These are phyloP conservation scores for Acromyrmex charruanus DNA, from an alignment of 1,140 invertebrate species.

Conservation along the genomic window DNA sequence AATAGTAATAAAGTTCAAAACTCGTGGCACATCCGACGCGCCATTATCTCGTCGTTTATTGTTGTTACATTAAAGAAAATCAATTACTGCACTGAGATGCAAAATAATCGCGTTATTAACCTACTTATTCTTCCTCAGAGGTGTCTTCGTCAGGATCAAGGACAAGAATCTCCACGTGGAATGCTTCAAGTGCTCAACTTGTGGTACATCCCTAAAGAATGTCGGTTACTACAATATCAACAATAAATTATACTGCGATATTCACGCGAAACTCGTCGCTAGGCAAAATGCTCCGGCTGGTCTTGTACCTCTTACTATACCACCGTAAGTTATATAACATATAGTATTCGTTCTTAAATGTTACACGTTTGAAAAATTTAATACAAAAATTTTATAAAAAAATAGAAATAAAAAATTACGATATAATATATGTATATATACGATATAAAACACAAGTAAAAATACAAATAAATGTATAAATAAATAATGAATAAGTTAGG, in stretches of 20 bases:
- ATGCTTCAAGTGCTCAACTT: slow-evolving; percentile 98
- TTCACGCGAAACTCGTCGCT: slow-evolving; percentile 96
- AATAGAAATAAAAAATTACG: not conserved
- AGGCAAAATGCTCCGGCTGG: slow-evolving; percentile 92
- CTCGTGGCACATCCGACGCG: slow-evolving; percentile 71
- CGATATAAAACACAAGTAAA: not conserved
- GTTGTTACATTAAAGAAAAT: slow-evolving; percentile 36
- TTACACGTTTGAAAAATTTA: slow-evolving; percentile 1
- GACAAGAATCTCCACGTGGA: slow-evolving; percentile 98
- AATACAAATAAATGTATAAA: slow-evolving; percentile 10
- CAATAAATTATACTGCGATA: slow-evolving; percentile 98
- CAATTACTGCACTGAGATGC: not conserved
- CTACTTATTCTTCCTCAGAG: slow-evolving; percentile 87
- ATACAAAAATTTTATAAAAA: not conserved
- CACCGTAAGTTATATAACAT: slow-evolving; percentile 90
- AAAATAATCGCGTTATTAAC: not conserved
- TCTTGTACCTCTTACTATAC: slow-evolving; percentile 92
- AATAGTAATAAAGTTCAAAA: slow-evolving; percentile 55
- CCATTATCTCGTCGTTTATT: slow-evolving; percentile 43
- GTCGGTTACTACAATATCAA: slow-evolving; percentile 98
- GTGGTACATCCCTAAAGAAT: slow-evolving; percentile 97
- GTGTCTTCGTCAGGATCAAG: slow-evolving; percentile 98
- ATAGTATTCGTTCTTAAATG: not conserved
- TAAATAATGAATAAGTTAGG: slow-evolving; percentile 6
- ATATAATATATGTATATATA: too few relatives aligned